Evolutionary conservation across 2,888 invertebrate genomes (phyloP).

Genomic region (Phlogophora meticulosa): DNA sequence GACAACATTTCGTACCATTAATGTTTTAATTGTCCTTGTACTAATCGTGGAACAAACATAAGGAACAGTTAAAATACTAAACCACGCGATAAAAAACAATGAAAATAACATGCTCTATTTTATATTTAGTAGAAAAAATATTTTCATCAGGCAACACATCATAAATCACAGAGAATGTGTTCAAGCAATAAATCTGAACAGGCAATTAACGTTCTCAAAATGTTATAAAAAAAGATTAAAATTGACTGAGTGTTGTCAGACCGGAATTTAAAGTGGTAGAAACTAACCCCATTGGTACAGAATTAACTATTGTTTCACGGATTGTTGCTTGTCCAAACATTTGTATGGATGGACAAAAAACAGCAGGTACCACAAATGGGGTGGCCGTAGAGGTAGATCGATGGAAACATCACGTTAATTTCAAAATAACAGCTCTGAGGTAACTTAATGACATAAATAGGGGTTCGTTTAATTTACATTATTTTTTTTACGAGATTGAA

Average conservation of each 20-base stretch:
- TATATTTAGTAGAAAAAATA: constrained; percentile 55
- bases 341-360: constrained; percentile 84
- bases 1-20: constrained; percentile 18
- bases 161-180: constrained; percentile 64
- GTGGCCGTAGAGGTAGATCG: constrained; percentile 67
- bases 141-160: constrained; percentile 65
- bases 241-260: constrained; percentile 75
- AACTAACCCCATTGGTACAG: constrained; percentile 74
- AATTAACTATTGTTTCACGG: constrained; percentile 87
- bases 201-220: constrained; percentile 75
- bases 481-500: constrained; percentile 10
- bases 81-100: constrained; percentile 33
- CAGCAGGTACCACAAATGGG: constrained; percentile 82
- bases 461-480: constrained; percentile 41
- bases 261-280: constrained; percentile 84
- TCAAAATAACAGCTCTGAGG: constrained; percentile 62
- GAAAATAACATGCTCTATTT: constrained; percentile 61
- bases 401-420: constrained; percentile 64
- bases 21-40: constrained; percentile 47
- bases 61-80: constrained; percentile 35
- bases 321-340: constrained; percentile 86
- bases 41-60: constrained; percentile 29
- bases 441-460: constrained; percentile 60
- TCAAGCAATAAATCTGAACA: constrained; percentile 80
- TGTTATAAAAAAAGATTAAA: constrained; percentile 70